Percentiles rank a stretch among this genome's conserved stretches.
These are phyloP conservation scores for Dryobates pubescens DNA, from an alignment of 2,797 vertebrate species.

Conservation along the genomic window DNA sequence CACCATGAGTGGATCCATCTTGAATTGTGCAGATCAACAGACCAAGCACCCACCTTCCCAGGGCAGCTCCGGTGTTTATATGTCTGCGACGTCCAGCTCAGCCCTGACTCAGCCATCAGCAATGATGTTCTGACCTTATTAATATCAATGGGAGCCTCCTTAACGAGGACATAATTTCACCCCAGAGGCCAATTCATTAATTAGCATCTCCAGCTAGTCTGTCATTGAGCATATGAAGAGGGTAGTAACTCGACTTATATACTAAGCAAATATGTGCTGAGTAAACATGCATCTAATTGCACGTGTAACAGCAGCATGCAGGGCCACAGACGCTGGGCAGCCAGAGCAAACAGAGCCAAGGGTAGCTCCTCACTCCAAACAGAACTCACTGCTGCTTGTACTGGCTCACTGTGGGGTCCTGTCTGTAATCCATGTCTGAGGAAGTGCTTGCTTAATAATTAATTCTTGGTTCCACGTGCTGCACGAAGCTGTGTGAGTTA, in stretches of 20 bases:
- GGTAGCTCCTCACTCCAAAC: not conserved
- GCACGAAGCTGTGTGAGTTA: not conserved
- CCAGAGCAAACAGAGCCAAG: not conserved
- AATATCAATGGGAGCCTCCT: constrained; percentile 12
- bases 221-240: constrained; percentile 12
- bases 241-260: not conserved
- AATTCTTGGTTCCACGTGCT: not conserved
- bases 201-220: not conserved
- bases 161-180: constrained; percentile 43
- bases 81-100: not conserved
- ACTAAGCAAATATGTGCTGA: not conserved
- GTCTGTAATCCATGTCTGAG: not conserved
- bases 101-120: constrained; percentile 43
- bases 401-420: not conserved
- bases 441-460: not conserved
- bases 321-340: not conserved
- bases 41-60: not conserved
- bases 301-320: not conserved
- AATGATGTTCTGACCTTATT: constrained; percentile 41
- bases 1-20: not conserved
- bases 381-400: not conserved
- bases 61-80: constrained; percentile 1
- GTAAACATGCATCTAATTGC: not conserved
- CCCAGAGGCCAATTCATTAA: constrained; percentile 44
- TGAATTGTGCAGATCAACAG: not conserved